Base-by-base conservation (phyloP, 2,888 invertebrate species). In the Tetanocera ferruginea region DNA sequence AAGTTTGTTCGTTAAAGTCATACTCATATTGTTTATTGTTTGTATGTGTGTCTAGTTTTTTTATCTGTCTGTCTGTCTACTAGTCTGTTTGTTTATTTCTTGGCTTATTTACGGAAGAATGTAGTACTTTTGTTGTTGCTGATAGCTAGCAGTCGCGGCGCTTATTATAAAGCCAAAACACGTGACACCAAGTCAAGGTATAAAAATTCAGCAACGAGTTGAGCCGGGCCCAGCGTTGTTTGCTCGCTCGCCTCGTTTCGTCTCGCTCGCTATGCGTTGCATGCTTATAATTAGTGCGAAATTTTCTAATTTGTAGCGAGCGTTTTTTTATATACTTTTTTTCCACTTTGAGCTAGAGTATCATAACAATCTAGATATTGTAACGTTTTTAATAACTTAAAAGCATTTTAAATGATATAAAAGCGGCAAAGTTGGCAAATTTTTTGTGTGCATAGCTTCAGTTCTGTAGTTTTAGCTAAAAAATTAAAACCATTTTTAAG, bases 111-210 rank as follows among this genome's bases (percentile, higher is more conserved):
- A 51, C 28, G 11, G 49, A 51, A 51, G 69, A 28, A 28, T 49
- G 25, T 51, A 28, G 6, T 28, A 17, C 28, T 70, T 8, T 17
- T 70, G 17, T 55, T 31, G 28, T 31, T 51, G n/a, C 34, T 70
- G 14, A 31, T 70, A 52, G n/a, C 14, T 70, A 52, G n/a, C 14
- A 43, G 43, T 43, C 28, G 49, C 51, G 49, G n/a, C 49, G 49
- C 64, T 64, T 64, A 25, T 69, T 57, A 60, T 57, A 11, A 60
- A 57, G 25, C 19, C 25, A 72, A 37, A 72, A 60, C 72, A 72
- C 72, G 72, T 72, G 72, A 72, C 72, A 71, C 25, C 51, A 23
- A 69, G 14, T 51, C 3, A 67, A 37, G 49, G 19, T 43, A 64
- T 64, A 34, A 64, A 64, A 64, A 31, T 3, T 66, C 34, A 66